Percentiles rank a stretch among this genome's conserved stretches.
These are phyloP conservation scores for Machimus rusticus DNA, from an alignment of 2,888 invertebrate genomes.

Conservation along the genomic window DNA sequence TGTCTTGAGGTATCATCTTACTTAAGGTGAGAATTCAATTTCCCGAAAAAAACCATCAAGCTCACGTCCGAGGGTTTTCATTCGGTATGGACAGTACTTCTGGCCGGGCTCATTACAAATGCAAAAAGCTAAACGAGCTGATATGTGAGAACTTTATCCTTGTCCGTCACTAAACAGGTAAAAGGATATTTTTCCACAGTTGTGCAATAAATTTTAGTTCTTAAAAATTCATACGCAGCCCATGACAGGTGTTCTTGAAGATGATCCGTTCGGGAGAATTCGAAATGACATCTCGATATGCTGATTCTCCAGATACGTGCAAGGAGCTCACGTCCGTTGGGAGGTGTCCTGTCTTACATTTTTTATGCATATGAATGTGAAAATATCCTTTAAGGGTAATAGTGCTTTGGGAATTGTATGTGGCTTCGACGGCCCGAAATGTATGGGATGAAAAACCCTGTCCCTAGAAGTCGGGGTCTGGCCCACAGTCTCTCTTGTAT, in stretches of 20 bases:
- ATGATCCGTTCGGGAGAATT: conserved; percentile 42
- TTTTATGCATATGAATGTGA: conserved; percentile 46
- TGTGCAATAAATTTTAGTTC: conserved; percentile 15
- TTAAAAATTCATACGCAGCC: conserved; percentile 36
- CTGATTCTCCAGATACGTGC: conserved; percentile 19
- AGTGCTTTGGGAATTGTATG: conserved; percentile 34
- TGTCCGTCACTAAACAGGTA: conserved; percentile 36
- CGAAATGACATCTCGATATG: conserved; percentile 44
- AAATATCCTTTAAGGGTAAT: conserved; percentile 34
- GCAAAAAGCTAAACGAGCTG: conserved; percentile 26
- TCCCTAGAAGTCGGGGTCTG: conserved; percentile 1
- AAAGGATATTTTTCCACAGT: conserved; percentile 32
- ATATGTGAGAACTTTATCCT: conserved; percentile 32
- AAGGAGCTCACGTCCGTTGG: neutral
- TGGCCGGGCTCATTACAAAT: neutral
- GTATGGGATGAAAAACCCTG: neutral
- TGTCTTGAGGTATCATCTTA: neutral
- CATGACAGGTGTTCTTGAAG: conserved; percentile 34
- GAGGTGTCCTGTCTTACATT: conserved; percentile 33
- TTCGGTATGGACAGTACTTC: conserved; percentile 16
- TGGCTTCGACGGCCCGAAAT: conserved; percentile 17
- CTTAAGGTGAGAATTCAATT: neutral
- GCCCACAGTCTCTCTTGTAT: neutral
- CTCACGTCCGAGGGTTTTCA: neutral
- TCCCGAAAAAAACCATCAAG: neutral